phyloP scores from a whole-genome alignment of 2,888 invertebrate genomes.

The Lasioglossum malachurum region DNA sequence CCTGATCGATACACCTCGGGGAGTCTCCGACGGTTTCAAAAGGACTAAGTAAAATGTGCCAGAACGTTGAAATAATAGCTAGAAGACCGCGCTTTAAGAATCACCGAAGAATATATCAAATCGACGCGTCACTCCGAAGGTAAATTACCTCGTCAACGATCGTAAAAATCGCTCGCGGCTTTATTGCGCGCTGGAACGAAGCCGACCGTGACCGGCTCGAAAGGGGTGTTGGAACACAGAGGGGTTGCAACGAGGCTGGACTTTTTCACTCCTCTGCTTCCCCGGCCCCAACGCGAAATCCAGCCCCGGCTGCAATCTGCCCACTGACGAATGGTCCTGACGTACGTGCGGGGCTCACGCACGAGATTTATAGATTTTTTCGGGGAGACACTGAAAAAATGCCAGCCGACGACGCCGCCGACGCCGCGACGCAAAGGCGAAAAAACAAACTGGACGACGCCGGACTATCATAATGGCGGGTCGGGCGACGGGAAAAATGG shows the following conservation, averaged over 20 bases:
- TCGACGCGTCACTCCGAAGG: slow-evolving; percentile 42
- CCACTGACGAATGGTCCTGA: slow-evolving; percentile 71
- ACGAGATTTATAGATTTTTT: slow-evolving; percentile 69
- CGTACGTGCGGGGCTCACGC: slow-evolving; percentile 57
- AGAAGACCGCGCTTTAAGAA: neutral
- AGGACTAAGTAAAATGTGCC: neutral
- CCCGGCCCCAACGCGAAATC: neutral
- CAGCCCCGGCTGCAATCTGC: slow-evolving; percentile 59
- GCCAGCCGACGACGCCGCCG: slow-evolving; percentile 17
- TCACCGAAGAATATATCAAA: neutral
- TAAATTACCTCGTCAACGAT: slow-evolving; percentile 69
- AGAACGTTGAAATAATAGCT: neutral
- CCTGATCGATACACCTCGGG: no score
- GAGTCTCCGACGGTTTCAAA: neutral
- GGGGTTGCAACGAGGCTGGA: neutral
- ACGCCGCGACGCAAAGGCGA: slow-evolving; percentile 10
- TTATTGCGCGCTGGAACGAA: slow-evolving; percentile 65
- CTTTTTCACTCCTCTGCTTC: slow-evolving; percentile 30
- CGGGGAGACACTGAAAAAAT: slow-evolving; percentile 53
- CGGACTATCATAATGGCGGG: slow-evolving; percentile 13
- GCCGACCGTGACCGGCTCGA: neutral
- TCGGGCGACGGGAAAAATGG: neutral
- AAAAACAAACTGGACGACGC: neutral
- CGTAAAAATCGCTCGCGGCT: slow-evolving; percentile 69
- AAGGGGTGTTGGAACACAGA: neutral